phyloP scores from a whole-genome alignment of 1,140 invertebrate genomes.

The Hylaeus anthracinus region DNA sequence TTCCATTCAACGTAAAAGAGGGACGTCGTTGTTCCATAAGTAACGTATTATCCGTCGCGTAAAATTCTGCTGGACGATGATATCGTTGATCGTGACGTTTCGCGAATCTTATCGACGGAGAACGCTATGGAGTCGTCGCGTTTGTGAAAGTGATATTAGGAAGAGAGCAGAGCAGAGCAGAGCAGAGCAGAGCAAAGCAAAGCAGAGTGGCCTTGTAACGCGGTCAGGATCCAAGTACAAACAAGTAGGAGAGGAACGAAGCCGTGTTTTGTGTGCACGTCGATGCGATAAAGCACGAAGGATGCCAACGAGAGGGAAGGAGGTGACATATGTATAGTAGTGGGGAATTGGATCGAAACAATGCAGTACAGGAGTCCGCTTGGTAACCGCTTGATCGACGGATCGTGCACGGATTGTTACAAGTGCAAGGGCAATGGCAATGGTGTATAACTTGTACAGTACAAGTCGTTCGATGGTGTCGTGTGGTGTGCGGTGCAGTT shows the following conservation, averaged over 20 bases:
- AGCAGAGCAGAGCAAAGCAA: too few species aligned
- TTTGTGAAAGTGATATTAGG: conserved; percentile 32
- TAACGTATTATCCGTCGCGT: too few species aligned
- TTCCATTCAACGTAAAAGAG: too few species aligned
- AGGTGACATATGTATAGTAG: not conserved
- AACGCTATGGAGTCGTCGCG: too few species aligned
- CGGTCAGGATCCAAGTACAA: conserved; percentile 41
- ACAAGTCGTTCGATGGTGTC: conserved; percentile 1
- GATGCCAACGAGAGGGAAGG: not conserved
- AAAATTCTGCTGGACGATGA: too few species aligned
- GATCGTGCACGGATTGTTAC: conserved; percentile 16
- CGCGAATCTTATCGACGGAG: not conserved
- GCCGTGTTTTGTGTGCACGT: not conserved
- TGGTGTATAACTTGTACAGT: not conserved
- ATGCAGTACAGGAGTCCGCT: conserved; percentile 12
- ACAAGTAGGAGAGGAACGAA: not conserved
- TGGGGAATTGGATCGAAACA: conserved; percentile 41
- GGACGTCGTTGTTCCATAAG: too few species aligned
- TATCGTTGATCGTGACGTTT: too few species aligned
- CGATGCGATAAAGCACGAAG: conserved; percentile 8
- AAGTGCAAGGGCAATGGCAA: conserved; percentile 47
- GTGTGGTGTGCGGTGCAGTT: too few species aligned
- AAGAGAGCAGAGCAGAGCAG: not conserved
- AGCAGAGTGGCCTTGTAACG: conserved; percentile 23
- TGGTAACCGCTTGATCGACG: conserved; percentile 37